Evolutionary conservation across 2,113 vertebrate genomes (phyloP), one percentile per base, ranked within the genome.

Genomic region (Oryctolagus cuniculus): DNA sequence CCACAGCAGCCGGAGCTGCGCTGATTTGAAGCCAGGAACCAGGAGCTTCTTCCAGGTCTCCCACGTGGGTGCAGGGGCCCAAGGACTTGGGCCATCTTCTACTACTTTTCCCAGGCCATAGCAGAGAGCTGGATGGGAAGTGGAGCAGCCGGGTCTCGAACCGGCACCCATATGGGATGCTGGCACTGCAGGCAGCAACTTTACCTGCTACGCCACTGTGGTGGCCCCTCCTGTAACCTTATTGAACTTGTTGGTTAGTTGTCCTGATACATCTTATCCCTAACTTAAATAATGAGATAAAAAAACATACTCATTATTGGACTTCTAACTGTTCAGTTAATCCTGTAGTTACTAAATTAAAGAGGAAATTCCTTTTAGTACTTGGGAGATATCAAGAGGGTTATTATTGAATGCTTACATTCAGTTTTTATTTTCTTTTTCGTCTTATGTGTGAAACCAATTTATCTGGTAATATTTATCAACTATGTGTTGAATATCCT

Each of bases 341-440:
- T 90, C 44, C 27, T 74, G 5, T 3, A 86, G 13, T 17, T 63
- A 61, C n/a, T 44, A 92, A 82, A 87, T 86, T 38, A n/a, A 81
- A 31, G 64, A 67, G 44, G 13, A 70, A 70, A 82, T 82, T 29
- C 19, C 29, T 75, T 90, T 86, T 55, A 72, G 53, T 86, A 53
- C 87, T 92, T 92, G 34, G 63, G 89, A 87, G 51, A 82, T 53
- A 94, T 67, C 55, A 73, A 69, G 90, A 55, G n/a, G 64, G 58
- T 90, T n/a, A 70, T 87, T 92, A 72, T 69, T 86, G 51, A 86
- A 63, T 81, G 44, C 34, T 75, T 36, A 3, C 55, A 34, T 82
- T 24, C n/a, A 89, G n/a, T 74, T 93, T 38, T 49, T 72, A 5
- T 29, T 89, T 92, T 88, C 87, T 67, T 67, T 44, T 78, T 21